Evolutionary conservation across 2,888 invertebrate species (phyloP), one percentile per base, ranked within the genome.

Genomic region (Leucoptera coffeella): DNA sequence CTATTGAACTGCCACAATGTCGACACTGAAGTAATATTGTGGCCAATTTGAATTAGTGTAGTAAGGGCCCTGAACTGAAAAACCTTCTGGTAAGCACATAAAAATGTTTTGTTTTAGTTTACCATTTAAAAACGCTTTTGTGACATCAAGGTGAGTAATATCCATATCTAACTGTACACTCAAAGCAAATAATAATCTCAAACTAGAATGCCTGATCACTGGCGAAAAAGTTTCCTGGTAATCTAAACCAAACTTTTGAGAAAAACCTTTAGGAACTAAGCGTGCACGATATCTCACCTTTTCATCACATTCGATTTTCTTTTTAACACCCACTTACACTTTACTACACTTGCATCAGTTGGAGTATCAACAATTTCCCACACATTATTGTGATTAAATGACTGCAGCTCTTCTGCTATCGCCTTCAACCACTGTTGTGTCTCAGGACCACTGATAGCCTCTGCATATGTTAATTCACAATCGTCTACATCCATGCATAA

Each of bases 341-440:
- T 5, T n/a, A 28, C 19, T 17, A 23, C 17, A 2, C 7, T 12
- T 9, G 9, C 13, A 28, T 17, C 23, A 17, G 12, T 23, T 5
- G 13, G 23, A 8, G 14, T 4, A 15, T 28, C 4, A 23, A 12
- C 23, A 23, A 12, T n/a, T 13, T 23, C 10, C 12, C 23, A 13
- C 2, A 14, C 23, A 23, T 14, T 14, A 23, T 23, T 23, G 12
- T 12, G 6, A 6, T 23, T 14, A n/a, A 23, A 23, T 3, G 12
- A 12, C 14, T 23, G 11, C 4, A 23, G 11, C 14, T 23, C 23
- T 8, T 23, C 32, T 17, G 27, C 6, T 25, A 35, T 23, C 2
- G 37, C 34, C 7, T 12, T 12, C 7, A 17, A 12, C 37, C 38
- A 38, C n/a, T 33, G 26, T 8, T 29, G 32, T 7, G 15, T 30